A percentile compares a stretch with the other conserved stretches of the same genome.
Evolutionary conservation across 2,113 vertebrate species (phyloP).

Genomic region (Columba livia): DNA sequence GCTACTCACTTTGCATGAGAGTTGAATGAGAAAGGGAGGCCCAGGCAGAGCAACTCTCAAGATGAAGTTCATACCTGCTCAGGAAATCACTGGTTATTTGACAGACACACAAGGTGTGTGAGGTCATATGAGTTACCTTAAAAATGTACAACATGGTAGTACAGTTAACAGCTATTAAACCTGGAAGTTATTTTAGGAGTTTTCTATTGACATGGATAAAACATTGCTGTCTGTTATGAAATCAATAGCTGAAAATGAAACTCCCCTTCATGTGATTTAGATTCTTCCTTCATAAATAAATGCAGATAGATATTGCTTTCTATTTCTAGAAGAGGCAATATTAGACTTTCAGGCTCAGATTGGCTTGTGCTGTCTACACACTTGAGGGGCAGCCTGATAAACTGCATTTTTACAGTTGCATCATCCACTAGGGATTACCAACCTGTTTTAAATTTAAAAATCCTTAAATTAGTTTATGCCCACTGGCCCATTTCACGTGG

Average conservation of each 20-base stretch:
- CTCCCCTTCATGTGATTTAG: background rate
- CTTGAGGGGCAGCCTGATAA: conserved; percentile 1
- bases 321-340: background rate
- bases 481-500: background rate
- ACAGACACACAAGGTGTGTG: background rate
- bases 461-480: conserved; percentile 48
- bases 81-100: background rate
- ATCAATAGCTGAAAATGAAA: background rate
- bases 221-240: background rate
- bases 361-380: background rate
- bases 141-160: background rate
- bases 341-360: background rate
- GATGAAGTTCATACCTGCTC: background rate
- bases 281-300: background rate
- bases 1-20: accelerated
- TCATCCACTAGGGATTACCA: conserved; percentile 42
- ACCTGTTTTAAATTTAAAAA: conserved; percentile 53
- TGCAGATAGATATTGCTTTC: background rate
- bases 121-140: background rate
- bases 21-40: background rate
- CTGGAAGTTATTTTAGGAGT: background rate
- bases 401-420: conserved; percentile 22
- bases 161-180: background rate
- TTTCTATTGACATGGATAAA: background rate
- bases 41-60: background rate